Evolutionary conservation across 2,888 invertebrate genomes (phyloP).

Genomic region (Caenorhabditis sulstoni): DNA sequence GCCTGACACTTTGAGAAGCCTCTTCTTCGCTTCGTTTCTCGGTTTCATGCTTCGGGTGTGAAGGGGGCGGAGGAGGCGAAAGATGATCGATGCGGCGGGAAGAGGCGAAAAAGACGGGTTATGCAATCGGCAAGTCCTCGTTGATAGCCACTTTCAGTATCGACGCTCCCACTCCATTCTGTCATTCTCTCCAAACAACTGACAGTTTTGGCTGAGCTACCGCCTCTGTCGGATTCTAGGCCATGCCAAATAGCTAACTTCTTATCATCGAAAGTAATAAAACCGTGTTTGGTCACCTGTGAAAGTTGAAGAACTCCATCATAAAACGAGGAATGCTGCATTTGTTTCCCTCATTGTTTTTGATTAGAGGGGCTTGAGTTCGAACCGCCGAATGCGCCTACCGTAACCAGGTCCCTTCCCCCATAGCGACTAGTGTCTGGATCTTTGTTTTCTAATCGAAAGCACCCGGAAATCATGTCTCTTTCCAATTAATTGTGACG

Average conservation of each 20-base stretch:
- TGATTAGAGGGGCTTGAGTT: neutral
- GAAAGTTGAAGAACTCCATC: too few species aligned
- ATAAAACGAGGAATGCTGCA: too few species aligned
- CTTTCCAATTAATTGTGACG: constrained; percentile 25
- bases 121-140: constrained; percentile 19
- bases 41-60: constrained; percentile 36
- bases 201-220: too few species aligned
- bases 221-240: too few species aligned
- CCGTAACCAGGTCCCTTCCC: neutral
- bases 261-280: too few species aligned
- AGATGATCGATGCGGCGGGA: constrained; percentile 32
- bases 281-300: too few species aligned
- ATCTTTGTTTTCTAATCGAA: constrained; percentile 8
- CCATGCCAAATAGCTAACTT: too few species aligned
- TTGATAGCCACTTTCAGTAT: neutral
- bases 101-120: constrained; percentile 25
- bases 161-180: neutral
- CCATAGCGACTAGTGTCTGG: neutral
- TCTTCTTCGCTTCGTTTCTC: constrained; percentile 4
- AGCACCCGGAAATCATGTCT: neutral
- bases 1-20: neutral
- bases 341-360: neutral
- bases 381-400: neutral
- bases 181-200: too few species aligned
- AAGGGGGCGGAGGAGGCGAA: constrained; percentile 7